These are phyloP conservation scores for Disparrhopalites patrizii DNA, from an alignment of 2,888 invertebrate genomes.

Conservation along the genomic window DNA sequence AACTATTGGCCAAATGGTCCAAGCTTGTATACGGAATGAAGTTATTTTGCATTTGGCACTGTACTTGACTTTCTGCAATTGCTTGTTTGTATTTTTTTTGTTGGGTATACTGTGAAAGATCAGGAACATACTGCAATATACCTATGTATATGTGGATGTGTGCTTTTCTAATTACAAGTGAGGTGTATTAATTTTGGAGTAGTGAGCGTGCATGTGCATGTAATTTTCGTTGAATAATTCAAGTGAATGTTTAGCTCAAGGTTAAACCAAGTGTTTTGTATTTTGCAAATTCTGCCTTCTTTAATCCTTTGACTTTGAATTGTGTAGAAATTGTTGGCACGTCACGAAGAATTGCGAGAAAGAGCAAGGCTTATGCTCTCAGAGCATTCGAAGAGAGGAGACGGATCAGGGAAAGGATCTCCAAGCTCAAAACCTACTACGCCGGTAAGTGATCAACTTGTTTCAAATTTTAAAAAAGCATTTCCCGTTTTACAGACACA, in stretches of 20 bases:
- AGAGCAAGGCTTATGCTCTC: slow-evolving; percentile 70
- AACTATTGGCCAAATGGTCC: too few species aligned
- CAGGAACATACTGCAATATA: too few species aligned
- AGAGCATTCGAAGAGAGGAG: slow-evolving; percentile 70
- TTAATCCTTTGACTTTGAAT: too few species aligned
- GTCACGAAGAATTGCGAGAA: slow-evolving; percentile 80
- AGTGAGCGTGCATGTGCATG: neutral
- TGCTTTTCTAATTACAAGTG: neutral
- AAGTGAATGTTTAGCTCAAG: neutral
- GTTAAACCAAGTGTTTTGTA: neutral
- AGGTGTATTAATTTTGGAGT: neutral
- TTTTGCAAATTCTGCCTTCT: too few species aligned
- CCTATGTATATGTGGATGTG: too few species aligned
- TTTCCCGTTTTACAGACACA: too few species aligned
- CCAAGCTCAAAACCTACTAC: slow-evolving; percentile 47
- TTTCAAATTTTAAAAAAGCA: too few species aligned
- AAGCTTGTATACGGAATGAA: too few species aligned
- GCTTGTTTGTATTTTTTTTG: too few species aligned
- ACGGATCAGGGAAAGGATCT: slow-evolving; percentile 53
- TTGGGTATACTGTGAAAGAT: too few species aligned
- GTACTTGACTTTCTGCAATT: too few species aligned
- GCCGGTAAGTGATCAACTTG: slow-evolving; percentile 33
- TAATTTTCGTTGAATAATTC: neutral
- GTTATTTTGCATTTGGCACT: too few species aligned
- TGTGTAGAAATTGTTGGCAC: slow-evolving; percentile 67